These are phyloP conservation scores for Eucera pruinosa DNA, from an alignment of 2,888 invertebrate species.

Conservation along the genomic window DNA sequence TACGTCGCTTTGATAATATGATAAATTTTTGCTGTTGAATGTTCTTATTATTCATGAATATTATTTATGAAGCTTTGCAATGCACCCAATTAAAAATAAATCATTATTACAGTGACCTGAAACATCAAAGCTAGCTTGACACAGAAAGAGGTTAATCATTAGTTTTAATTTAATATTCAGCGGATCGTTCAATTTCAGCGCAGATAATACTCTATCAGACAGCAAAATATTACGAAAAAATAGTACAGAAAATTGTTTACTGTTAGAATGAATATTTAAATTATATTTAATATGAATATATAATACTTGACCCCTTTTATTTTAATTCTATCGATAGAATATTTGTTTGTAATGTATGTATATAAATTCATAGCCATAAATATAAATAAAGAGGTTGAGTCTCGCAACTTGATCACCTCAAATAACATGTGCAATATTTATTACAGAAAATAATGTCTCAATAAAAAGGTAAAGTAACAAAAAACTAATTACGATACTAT, in stretches of 20 bases:
- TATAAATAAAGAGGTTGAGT: too few species aligned
- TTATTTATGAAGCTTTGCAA: not conserved
- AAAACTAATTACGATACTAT: too few species aligned
- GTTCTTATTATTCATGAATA: not conserved
- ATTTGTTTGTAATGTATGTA: too few species aligned
- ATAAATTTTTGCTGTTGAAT: not conserved
- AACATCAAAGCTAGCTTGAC: conserved; percentile 1
- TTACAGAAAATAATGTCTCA: too few species aligned
- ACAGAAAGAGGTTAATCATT: not conserved
- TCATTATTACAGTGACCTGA: not conserved
- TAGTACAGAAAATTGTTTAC: not conserved
- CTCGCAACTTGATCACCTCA: too few species aligned
- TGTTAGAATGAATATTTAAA: too few species aligned
- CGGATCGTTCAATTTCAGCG: not conserved
- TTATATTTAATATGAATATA: too few species aligned
- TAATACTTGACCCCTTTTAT: too few species aligned
- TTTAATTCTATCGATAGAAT: too few species aligned
- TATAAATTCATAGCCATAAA: too few species aligned
- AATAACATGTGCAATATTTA: too few species aligned
- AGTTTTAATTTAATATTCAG: conserved; percentile 12
- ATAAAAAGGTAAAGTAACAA: too few species aligned
- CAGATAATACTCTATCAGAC: not conserved
- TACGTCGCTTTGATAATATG: not conserved
- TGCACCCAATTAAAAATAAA: conserved; percentile 1
- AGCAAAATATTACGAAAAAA: not conserved